Percentiles rank a stretch among this genome's conserved stretches.
Conservation (phyloP, 2,797 vertebrate species). For the Xenops minutus region DNA sequence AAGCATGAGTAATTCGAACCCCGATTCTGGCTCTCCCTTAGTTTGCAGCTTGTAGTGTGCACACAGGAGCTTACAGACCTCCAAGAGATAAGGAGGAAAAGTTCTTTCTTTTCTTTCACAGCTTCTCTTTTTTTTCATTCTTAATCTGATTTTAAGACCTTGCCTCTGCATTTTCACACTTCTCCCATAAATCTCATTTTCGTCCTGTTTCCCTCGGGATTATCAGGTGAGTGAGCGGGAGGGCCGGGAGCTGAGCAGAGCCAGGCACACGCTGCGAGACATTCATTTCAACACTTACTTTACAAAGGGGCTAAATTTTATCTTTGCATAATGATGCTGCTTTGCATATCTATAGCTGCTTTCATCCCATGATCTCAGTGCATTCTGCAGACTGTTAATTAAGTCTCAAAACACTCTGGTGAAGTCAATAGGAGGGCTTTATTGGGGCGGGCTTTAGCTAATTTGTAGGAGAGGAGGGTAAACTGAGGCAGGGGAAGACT, state of each 20-base stretch:
- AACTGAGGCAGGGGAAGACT: not conserved
- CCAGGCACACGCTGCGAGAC: not conserved
- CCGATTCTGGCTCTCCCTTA: not conserved
- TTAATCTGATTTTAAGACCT: constrained; percentile 44
- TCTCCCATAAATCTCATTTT: constrained; percentile 37
- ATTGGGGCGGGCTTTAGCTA: not conserved
- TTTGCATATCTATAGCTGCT: constrained; percentile 46
- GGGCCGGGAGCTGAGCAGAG: not conserved
- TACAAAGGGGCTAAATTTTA: constrained; percentile 29
- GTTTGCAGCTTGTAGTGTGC: not conserved
- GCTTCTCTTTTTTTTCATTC: not conserved
- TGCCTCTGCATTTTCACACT: not conserved
- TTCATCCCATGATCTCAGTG: constrained; percentile 21
- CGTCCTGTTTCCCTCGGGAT: not conserved
- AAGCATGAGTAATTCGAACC: not conserved
- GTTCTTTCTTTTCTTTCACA: not conserved
- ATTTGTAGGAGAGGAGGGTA: not conserved
- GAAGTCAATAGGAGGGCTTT: not conserved
- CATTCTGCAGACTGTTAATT: constrained; percentile 28
- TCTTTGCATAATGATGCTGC: constrained; percentile 50
- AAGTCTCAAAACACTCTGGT: not conserved
- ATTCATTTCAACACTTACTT: constrained; percentile 49
- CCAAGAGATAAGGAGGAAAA: not conserved
- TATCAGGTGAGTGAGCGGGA: not conserved
- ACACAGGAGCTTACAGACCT: not conserved